Percentiles rank a stretch among this genome's conserved stretches.
Conservation (phyloP, 2,888 invertebrate genomes). For the Lochmaea capreae region DNA sequence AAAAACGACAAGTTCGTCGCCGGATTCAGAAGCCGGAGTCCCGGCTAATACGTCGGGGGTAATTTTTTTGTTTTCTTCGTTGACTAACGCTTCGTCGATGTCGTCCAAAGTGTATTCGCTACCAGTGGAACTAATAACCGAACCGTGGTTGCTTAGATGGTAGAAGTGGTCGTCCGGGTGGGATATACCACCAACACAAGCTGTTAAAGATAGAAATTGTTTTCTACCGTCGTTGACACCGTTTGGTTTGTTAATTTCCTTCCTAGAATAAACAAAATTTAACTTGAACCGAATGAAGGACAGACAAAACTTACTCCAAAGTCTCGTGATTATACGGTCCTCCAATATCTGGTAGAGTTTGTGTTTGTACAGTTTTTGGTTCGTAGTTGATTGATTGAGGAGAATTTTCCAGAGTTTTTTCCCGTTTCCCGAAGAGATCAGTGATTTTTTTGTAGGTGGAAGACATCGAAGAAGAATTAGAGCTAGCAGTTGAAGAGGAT, state of each 20-base stretch:
- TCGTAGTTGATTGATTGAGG: conserved; percentile 52
- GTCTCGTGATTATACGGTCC: conserved; percentile 62
- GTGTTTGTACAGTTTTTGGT: conserved; percentile 47
- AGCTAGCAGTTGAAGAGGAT: conserved; percentile 70
- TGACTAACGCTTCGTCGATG: conserved; percentile 71
- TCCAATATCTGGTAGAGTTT: conserved; percentile 67
- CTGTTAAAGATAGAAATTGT: conserved; percentile 82
- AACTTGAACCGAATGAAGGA: neutral
- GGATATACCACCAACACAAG: conserved; percentile 74
- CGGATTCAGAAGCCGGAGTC: conserved; percentile 70
- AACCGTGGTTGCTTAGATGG: conserved; percentile 64
- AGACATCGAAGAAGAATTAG: conserved; percentile 70
- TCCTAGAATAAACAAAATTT: neutral
- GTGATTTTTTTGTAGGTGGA: conserved; percentile 75
- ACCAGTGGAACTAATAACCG: conserved; percentile 71
- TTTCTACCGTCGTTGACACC: conserved; percentile 71
- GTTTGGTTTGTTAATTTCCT: conserved; percentile 60
- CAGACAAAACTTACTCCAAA: conserved; percentile 57
- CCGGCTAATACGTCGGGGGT: conserved; percentile 86
- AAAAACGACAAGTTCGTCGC: conserved; percentile 85
- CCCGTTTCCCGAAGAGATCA: conserved; percentile 70
- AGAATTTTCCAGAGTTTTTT: conserved; percentile 54
- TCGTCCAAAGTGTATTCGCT: conserved; percentile 78
- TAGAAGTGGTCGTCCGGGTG: conserved; percentile 72
- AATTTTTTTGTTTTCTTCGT: conserved; percentile 66